These are phyloP conservation scores for Vipera latastei DNA, from an alignment of 2,797 vertebrate species.

Conservation along the genomic window DNA sequence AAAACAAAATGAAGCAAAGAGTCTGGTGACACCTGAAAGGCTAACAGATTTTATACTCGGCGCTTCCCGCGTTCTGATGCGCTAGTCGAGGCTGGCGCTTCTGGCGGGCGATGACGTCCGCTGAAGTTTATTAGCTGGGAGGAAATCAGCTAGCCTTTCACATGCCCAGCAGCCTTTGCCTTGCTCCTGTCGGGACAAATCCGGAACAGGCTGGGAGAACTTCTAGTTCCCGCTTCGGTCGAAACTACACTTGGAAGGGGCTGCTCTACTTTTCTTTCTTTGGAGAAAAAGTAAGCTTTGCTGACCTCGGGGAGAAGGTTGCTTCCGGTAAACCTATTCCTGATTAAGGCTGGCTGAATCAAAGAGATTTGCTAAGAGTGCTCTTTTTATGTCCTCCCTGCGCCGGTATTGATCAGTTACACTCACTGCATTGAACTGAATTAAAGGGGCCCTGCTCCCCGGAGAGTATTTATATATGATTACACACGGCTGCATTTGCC, in stretches of 20 bases:
- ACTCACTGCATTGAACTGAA: background rate
- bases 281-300: background rate
- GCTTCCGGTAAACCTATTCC: background rate
- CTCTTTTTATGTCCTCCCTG: background rate
- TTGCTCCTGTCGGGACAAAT: background rate
- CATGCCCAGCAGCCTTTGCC: background rate
- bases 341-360: background rate
- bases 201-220: background rate
- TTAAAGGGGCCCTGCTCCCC: background rate
- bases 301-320: background rate
- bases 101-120: background rate
- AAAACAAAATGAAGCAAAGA: background rate
- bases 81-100: background rate
- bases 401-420: background rate
- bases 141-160: background rate
- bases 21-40: background rate
- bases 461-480: background rate
- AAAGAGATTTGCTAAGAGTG: background rate
- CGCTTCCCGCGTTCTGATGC: background rate
- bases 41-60: background rate
- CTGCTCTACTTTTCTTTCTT: no score
- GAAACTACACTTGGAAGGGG: no score
- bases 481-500: background rate
- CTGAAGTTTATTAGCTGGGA: background rate
- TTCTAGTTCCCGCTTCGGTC: background rate